Evolutionary conservation across 2,888 invertebrate genomes (phyloP), one percentile per base, ranked within the genome.

Genomic region (Agapostemon virescens): DNA sequence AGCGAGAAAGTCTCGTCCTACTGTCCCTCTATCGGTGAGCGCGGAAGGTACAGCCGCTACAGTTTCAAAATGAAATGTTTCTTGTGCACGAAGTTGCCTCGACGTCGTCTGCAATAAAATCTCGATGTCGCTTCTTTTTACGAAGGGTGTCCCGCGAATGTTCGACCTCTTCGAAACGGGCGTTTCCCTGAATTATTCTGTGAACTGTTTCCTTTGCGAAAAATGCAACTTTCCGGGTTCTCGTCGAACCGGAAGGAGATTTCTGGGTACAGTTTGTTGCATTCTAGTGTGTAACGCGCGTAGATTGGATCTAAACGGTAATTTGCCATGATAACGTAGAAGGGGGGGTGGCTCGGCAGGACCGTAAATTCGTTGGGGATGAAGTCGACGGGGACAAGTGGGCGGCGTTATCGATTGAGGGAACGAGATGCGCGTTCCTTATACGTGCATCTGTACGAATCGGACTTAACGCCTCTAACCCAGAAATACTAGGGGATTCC

Each of bases 401-500:
- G 36, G 17, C n/a, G 40, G 55, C 69, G 38, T 74, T 81, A 79
- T 81, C 81, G 81, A 81, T 81, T 74, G 74, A 38, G 42, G 13
- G 26, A 72, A 63, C 64, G 69, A 63, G 67, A 52, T 45, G 68
- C 63, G 66, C 67, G 52, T 52, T 55, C 72, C 64, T 69, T 74
- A 42, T 67, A 67, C 67, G 33, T 61, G 68, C 72, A 52, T 69
- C 70, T 68, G 70, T 79, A 82, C 66, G 79, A 79, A 81, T 77
- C 70, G 79, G 82, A 75, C 84, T 84, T 84, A 84, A 84, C 84
- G 74, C 73, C 66, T 77, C 81, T 87, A 85, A 86, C 87, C 87
- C 82, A 87, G 87, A 87, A 87, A 87, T 74, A 74, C 68, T 36
- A 73, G 68, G 72, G 69, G 77, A 86, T 86, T 84, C 83, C 79